Conservation (phyloP, 2,797 vertebrate species). For the Eupleurogrammus muticus region DNA sequence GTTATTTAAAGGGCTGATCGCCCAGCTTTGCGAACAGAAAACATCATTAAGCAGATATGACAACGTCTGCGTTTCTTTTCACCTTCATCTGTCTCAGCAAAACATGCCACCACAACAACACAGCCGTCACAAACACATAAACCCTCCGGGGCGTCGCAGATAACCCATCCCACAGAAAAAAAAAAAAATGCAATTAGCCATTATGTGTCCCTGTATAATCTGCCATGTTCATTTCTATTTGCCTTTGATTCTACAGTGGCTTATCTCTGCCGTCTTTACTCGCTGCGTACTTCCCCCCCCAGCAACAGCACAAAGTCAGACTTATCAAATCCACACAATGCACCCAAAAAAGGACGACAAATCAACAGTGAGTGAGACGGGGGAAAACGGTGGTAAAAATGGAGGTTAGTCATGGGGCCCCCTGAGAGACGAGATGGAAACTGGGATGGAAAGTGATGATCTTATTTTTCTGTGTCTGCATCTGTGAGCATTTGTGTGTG, state of each 20-base stretch:
- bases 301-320: constrained; percentile 56
- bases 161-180: constrained; percentile 59
- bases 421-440: constrained; percentile 33
- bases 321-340: constrained; percentile 42
- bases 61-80: constrained; percentile 29
- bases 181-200: constrained; percentile 71
- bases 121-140: constrained; percentile 39
- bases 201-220: constrained; percentile 67
- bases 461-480: constrained; percentile 41
- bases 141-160: constrained; percentile 55
- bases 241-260: constrained; percentile 65
- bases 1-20: constrained; percentile 15
- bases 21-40: constrained; percentile 1
- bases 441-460: constrained; percentile 48
- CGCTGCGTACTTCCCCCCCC: constrained; percentile 35
- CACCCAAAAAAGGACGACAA: background rate
- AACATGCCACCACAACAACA: constrained; percentile 12
- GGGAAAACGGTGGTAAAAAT: constrained; percentile 12
- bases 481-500: constrained; percentile 39
- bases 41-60: constrained; percentile 22
- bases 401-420: constrained; percentile 20
- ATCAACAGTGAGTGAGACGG: background rate
- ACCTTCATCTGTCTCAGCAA: constrained; percentile 28
- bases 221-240: constrained; percentile 69
- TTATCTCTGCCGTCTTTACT: constrained; percentile 69